phyloP scores from a whole-genome alignment of 2,113 vertebrate species.

The zebrafish (Danio rerio) region GRCz12tu NC_133191.1:2351001-2351500 shows the following conservation, averaged over 20 bases:
- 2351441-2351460: no score
- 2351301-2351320: background rate
- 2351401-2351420: no score
- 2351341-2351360: no score
- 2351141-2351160: slow-evolving; percentile 65
- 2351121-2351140: slow-evolving; percentile 67
- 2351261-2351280: background rate
- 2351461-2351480: no score
- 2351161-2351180: slow-evolving; percentile 58
- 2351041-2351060: slow-evolving; percentile 67
- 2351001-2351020: slow-evolving; percentile 72
- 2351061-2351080: slow-evolving; percentile 57
- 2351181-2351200: background rate
- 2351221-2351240: background rate
- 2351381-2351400: no score
- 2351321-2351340: no score
- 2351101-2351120: slow-evolving; percentile 64
- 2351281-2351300: background rate
- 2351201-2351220: background rate
- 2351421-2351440: no score
- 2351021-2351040: slow-evolving; percentile 74
- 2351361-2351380: no score
- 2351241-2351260: background rate
- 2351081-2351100: slow-evolving; percentile 55
- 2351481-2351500: no score